Percentiles rank a stretch among this genome's conserved stretches.
phyloP scores from a whole-genome alignment of 2,113 vertebrate genomes.

The Erythrocercus mccallii region DNA sequence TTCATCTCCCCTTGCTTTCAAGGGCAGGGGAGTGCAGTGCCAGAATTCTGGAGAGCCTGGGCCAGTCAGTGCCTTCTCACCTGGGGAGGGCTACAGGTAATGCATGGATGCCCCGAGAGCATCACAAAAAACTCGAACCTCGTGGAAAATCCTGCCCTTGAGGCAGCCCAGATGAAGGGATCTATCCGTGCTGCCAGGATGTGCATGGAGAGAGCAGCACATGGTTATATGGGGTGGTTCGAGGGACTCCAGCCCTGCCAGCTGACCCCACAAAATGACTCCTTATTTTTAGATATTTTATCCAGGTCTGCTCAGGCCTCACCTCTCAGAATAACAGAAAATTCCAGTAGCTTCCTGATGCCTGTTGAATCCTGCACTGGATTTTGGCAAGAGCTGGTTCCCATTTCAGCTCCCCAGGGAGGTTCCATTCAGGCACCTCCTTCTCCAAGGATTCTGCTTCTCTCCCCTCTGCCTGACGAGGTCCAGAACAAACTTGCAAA shows the following conservation, averaged over 20 bases:
- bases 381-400: not conserved
- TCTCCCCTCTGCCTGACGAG: not conserved
- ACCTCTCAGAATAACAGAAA: not conserved
- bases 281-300: not conserved
- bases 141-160: rapidly evolving
- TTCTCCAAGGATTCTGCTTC: not conserved
- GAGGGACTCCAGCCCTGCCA: not conserved
- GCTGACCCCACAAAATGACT: not conserved
- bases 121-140: not conserved
- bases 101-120: not conserved
- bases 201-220: not conserved
- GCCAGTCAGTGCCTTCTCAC: not conserved
- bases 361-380: not conserved
- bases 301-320: not conserved
- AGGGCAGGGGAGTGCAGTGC: not conserved
- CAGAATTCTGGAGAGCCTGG: not conserved
- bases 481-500: too few species aligned
- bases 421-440: not conserved
- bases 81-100: not conserved
- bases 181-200: rapidly evolving
- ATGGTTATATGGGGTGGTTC: rapidly evolving
- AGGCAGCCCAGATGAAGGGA: not conserved
- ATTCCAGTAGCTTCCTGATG: not conserved
- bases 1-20: not conserved
- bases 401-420: not conserved